Percentiles rank a stretch among this genome's conserved stretches.
phyloP scores from a whole-genome alignment of 2,888 invertebrate species.

The Cyclophora albipunctata region DNA sequence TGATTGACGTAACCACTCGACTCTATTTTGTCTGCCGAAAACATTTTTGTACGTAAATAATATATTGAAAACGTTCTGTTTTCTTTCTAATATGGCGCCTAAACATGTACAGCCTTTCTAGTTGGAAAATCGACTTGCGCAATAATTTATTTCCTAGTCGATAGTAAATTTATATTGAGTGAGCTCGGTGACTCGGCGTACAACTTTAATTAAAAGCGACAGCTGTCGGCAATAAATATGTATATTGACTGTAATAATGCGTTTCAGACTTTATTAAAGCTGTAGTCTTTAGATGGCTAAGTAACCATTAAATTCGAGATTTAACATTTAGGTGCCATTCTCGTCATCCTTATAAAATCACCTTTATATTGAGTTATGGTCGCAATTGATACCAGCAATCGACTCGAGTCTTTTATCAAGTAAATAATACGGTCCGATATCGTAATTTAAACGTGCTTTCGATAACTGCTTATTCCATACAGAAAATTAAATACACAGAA shows the following conservation, averaged over 20 bases:
- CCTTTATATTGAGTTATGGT: slow-evolving; percentile 11
- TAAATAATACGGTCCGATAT: slow-evolving; percentile 19
- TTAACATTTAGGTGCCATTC: no score
- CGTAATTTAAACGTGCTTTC: slow-evolving; percentile 16
- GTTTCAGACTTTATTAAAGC: slow-evolving; percentile 12
- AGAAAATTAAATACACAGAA: background rate
- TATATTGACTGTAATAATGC: slow-evolving; percentile 28
- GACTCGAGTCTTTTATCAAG: slow-evolving; percentile 19
- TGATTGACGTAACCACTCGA: slow-evolving; percentile 49
- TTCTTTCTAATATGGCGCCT: background rate
- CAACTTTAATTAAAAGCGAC: slow-evolving; percentile 35
- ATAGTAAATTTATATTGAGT: no score
- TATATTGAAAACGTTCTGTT: background rate
- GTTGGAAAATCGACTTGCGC: slow-evolving; percentile 2
- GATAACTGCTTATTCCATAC: slow-evolving; percentile 16
- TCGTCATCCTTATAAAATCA: no score
- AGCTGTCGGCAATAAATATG: slow-evolving; percentile 35
- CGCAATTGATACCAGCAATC: slow-evolving; percentile 17
- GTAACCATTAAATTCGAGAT: slow-evolving; percentile 1
- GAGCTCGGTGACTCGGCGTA: slow-evolving; percentile 15
- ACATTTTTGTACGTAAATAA: slow-evolving; percentile 16
- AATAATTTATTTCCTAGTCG: background rate
- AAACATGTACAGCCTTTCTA: background rate
- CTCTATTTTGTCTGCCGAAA: slow-evolving; percentile 40
- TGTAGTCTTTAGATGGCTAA: background rate